phyloP scores from a whole-genome alignment of 2,113 vertebrate genomes.

The Pangasianodon gigas region DNA sequence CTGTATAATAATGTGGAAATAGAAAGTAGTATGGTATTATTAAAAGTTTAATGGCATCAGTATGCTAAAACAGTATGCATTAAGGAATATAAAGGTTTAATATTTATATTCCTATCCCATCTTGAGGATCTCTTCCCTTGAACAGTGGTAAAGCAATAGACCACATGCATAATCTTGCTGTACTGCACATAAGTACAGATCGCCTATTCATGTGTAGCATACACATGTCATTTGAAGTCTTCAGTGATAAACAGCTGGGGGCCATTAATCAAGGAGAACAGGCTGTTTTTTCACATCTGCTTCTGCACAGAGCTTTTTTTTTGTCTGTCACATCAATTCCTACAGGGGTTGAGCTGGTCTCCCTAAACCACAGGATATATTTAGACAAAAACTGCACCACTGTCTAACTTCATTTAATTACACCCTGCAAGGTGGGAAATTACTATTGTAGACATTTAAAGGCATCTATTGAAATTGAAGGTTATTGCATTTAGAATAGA shows the following conservation, averaged over 20 bases:
- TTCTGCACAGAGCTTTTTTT: slow-evolving; percentile 13
- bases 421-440: slow-evolving; percentile 32
- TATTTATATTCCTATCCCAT: neutral
- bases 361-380: slow-evolving; percentile 36
- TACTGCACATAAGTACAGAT: slow-evolving; percentile 22
- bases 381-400: slow-evolving; percentile 27
- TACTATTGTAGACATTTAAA: slow-evolving; percentile 23
- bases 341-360: slow-evolving; percentile 30
- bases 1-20: neutral
- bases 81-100: neutral
- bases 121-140: neutral
- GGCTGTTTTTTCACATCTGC: slow-evolving; percentile 36
- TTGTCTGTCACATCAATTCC: slow-evolving; percentile 32
- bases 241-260: slow-evolving; percentile 33
- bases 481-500: slow-evolving; percentile 24
- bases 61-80: neutral
- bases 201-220: slow-evolving; percentile 15
- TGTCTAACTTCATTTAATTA: slow-evolving; percentile 44
- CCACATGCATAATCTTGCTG: neutral
- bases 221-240: slow-evolving; percentile 34
- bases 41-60: neutral
- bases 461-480: neutral
- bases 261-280: slow-evolving; percentile 40
- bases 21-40: neutral
- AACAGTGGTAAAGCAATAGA: neutral